These are phyloP conservation scores for Dromiciops gliroides DNA, from an alignment of 2,113 vertebrate species.

Conservation along the genomic window DNA sequence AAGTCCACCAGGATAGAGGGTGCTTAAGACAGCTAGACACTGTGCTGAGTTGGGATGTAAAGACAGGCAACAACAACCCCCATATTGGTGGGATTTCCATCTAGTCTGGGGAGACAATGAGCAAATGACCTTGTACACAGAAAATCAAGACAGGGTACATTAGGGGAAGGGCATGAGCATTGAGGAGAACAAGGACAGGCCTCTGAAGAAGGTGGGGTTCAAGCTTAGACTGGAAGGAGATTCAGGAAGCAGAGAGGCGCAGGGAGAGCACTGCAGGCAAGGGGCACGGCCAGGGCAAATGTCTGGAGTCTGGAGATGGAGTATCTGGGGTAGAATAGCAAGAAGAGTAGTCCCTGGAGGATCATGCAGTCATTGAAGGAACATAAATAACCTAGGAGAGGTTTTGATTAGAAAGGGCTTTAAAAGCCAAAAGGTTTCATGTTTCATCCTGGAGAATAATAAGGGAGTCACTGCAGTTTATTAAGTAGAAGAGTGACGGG, in stretches of 20 bases:
- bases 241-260: neutral
- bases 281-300: neutral
- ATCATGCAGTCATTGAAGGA: neutral
- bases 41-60: neutral
- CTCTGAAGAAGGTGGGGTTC: neutral
- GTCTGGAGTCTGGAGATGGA: neutral
- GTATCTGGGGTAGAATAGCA: neutral
- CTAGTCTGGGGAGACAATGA: neutral
- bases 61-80: no score
- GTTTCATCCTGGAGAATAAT: neutral
- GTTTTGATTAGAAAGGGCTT: neutral
- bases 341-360: neutral
- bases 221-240: neutral
- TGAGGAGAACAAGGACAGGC: neutral
- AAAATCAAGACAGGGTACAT: no score
- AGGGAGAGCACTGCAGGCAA: neutral
- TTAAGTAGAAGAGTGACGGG: neutral
- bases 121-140: neutral
- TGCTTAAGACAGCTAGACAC: no score
- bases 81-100: neutral
- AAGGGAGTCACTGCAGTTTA: neutral
- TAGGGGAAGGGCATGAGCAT: neutral
- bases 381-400: no score
- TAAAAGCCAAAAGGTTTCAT: neutral
- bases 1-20: neutral